Evolutionary conservation across 2,888 invertebrate genomes (phyloP), one percentile per base, ranked within the genome.

Genomic region (Panopea generosa): DNA sequence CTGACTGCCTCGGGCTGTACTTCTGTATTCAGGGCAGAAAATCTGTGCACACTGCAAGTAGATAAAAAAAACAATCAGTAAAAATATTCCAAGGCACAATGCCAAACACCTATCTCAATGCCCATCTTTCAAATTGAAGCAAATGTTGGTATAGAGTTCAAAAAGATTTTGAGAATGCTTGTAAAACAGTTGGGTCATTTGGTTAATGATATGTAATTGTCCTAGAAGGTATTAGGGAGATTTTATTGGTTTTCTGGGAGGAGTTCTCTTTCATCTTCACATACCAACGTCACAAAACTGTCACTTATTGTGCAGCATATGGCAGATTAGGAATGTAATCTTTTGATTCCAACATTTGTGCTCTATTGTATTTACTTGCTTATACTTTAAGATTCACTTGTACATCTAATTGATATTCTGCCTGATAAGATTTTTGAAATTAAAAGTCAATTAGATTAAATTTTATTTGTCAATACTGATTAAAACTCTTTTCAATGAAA

Each of bases 11-110:
- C 84, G 38, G 75, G 55, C 52, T 81, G 81, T 47, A 83, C 81
- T 29, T 84, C 81, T 49, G 83, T 76, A 61, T 77, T 83, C 40
- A 63, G 62, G 53, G 70, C 69, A 57, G 79, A 70, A 72, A 81
- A 82, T 45, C 69, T 77, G 62, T 81, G 77, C 49, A 81, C 57
- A 76, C 86, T 86, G 81, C 26, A 84, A 85, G 49, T 40, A 68
- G 55, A 68, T 16, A 62, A 24, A 11, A 57, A 74, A 55, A 57
- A 24, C 16, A 11, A 74, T 40, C 11, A 24, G 22, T 55, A 14
- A 40, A 9, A 18, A 40, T 38, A 57, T 33, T 7, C 33, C 33
- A 33, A 11, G 33, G 11, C 33, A 33, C 11, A 33, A 33, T 33
- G 33, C 6, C 33, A 11, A 33, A 33, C 33, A 33, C 33, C 33